Base-by-base conservation (phyloP, 2,113 vertebrate genomes). In the Tinamus guttatus region DNA sequence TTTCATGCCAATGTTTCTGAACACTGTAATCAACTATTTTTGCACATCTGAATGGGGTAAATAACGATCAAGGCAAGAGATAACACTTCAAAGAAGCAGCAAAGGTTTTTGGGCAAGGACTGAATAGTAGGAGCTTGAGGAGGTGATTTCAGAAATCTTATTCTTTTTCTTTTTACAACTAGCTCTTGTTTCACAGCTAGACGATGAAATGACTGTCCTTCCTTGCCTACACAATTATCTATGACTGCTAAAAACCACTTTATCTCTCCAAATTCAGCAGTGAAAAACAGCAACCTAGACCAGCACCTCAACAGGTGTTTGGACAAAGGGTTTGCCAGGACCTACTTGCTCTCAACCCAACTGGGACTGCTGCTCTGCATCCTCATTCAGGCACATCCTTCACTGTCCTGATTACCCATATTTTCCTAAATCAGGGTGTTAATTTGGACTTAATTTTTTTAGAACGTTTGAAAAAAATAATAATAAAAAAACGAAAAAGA, bases 331-430 rank as follows among this genome's bases (percentile, higher is more conserved):
- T 89, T 12, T 3, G 9, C 9, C 24, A 15, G 8, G 21, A 56
- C 27, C 22, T 60, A 38, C 69, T 45, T 47, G 73, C 28, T 28
- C 36, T 41, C 52, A 54, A 13, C 3, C 6, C 20, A 38, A 3
- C 4, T 45, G 60, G 36, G 20, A 36, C 43, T 76, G 60, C 58
- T 79, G 34, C 6, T 81, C 47, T 15, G 28, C 32, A 34, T 17
- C 32, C 45, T 51, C 60, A 38, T 24, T 67, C 9, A 12, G 22
- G 65, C 59, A 49, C 12, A 28, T 24, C 40, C 0, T 0, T 34
- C 32, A 25, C 25, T 83, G 38, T 63, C 52, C 10, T 9, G 6
- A 60, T 18, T 0, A 3, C 5, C 0, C 0, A 32, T 8, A 2
- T 67, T 62, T 80, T 56, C 41, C 77, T 5, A 4, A 32, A 52